Evolutionary conservation across 2,113 vertebrate genomes (phyloP), one percentile per base, ranked within the genome.

Genomic region (Elephantulus edwardii): DNA sequence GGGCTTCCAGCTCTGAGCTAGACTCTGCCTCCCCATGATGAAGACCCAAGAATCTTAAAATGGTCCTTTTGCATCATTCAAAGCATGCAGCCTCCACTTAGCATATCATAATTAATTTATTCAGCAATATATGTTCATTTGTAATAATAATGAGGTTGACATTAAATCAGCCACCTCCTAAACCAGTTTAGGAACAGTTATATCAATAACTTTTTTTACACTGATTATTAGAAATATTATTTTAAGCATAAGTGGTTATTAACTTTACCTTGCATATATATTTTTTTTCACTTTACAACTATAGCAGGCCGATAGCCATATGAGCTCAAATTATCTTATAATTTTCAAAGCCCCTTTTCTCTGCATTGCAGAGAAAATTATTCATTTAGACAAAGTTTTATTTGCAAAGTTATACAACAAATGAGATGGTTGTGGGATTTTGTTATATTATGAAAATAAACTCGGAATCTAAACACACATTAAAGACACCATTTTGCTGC

Each of bases 401-500:
- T 54, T 84, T 88, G 77, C 90, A 28, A 89, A 93, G 46, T 76
- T 76, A 81, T 6, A 72, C n/a, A n/a, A n/a, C n/a, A n/a, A n/a
- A n/a, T n/a, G 12, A 66, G 86, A 81, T 56, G 75, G 4, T 58
- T 24, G 30, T 58, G 46, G 8, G 8, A 5, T 86, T 75, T 91
- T 20, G 7, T 94, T 6, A 88, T 35, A 70, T 87, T 75, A 71
- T 71, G 71, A 80, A 80, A 84, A 83, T 76, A 91, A 87, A 33
- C 14, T 70, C 42, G 54, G 10, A 56, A 71, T 30, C 86, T 33
- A 88, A 64, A 26, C 22, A 14, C 40, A 83, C 13, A 56, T 92
- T 66, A 83, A 71, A 26, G 60, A 85, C 14, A 38, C 33, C 81
- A 22, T 46, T 91, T 60, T 54, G 77, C 74, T 84, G 54, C 74